phyloP scores from a whole-genome alignment of 2,797 vertebrate species.

The Prunella strophiata region DNA sequence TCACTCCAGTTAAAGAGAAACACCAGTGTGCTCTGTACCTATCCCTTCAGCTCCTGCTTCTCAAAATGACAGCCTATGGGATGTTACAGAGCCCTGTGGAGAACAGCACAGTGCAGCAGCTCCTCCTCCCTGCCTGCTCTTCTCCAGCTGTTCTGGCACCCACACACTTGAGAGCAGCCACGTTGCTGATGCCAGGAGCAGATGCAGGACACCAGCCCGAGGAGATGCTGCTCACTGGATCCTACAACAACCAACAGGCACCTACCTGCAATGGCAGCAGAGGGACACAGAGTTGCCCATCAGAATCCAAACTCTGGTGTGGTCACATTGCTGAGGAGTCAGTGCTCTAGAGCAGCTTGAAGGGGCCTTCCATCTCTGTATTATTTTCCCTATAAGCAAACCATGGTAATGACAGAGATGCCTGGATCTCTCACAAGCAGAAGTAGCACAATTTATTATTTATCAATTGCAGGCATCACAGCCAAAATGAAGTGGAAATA shows the following conservation, averaged over 20 bases:
- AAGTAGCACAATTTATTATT: slow-evolving; percentile 14
- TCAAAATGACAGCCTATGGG: neutral
- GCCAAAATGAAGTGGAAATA: neutral
- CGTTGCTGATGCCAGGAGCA: neutral
- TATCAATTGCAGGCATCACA: neutral
- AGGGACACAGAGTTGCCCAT: neutral
- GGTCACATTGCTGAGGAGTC: neutral
- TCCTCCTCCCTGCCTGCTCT: neutral
- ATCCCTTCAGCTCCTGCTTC: neutral
- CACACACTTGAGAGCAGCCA: neutral
- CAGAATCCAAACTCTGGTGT: neutral
- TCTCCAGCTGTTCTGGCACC: neutral
- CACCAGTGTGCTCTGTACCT: neutral
- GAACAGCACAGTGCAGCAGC: neutral
- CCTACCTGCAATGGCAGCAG: neutral
- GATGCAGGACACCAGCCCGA: neutral
- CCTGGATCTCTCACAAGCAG: neutral
- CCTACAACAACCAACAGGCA: neutral
- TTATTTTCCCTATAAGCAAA: neutral
- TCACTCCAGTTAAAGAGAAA: neutral
- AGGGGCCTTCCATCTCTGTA: fast-evolving
- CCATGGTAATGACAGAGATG: neutral
- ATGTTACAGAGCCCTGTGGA: neutral
- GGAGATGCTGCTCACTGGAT: neutral
- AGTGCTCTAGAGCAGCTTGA: neutral